phyloP scores from a whole-genome alignment of 2,888 invertebrate species.

The Nemotelus pantherinus region DNA sequence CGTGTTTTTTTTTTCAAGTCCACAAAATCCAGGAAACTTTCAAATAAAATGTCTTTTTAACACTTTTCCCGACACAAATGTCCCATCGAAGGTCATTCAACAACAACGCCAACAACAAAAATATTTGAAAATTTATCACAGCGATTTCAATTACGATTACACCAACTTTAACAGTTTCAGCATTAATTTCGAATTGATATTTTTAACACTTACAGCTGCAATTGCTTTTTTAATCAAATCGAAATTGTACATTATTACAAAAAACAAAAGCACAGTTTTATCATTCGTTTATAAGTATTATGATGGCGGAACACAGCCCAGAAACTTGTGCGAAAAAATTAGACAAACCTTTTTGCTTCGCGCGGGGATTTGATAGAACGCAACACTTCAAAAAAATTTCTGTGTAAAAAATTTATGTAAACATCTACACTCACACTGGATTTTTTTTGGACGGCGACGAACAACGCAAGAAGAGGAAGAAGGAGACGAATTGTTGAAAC shows the following conservation, averaged over 20 bases:
- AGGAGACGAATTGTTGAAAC: not conserved
- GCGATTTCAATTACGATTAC: conserved; percentile 27
- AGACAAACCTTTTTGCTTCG: conserved; percentile 34
- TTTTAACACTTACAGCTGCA: not conserved
- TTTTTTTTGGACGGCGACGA: conserved; percentile 21
- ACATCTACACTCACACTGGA: conserved; percentile 31
- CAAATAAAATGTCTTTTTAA: too few species aligned
- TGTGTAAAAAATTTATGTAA: conserved; percentile 28
- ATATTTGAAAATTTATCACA: conserved; percentile 30
- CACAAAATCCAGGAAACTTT: too few species aligned
- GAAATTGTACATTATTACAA: conserved; percentile 34
- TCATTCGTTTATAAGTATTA: conserved; percentile 1
- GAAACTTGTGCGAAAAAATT: conserved; percentile 22
- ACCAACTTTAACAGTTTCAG: conserved; percentile 21
- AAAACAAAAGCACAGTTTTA: not conserved
- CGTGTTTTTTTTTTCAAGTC: too few species aligned
- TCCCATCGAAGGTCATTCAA: too few species aligned
- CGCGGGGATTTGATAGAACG: conserved; percentile 26
- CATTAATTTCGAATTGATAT: not conserved
- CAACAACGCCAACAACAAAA: too few species aligned
- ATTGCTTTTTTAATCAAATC: not conserved
- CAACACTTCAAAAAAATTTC: conserved; percentile 10
- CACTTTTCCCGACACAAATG: too few species aligned
- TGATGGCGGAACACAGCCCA: conserved; percentile 22
- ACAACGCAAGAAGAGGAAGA: not conserved